Evolutionary conservation across 2,888 invertebrate species (phyloP), one percentile per base, ranked within the genome.

Genomic region (Chymomyza fuscimana): DNA sequence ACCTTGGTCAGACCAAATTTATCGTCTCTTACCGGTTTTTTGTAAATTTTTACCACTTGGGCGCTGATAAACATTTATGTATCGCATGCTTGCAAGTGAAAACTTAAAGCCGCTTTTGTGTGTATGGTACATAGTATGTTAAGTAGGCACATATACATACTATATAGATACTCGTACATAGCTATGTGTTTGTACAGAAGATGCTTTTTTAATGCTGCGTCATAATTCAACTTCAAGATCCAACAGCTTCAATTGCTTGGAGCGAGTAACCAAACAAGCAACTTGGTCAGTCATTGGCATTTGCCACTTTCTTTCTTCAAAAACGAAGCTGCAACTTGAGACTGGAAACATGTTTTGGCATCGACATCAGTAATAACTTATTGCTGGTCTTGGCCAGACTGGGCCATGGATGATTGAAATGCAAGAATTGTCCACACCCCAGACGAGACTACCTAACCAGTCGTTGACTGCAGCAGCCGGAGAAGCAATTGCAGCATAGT

Each of bases 341-440:
- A 40, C 65, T 51, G 65, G 63, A 54, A 65, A 63, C 69, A 29
- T 63, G 63, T 59, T 54, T 65, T 16, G 54, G 58, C 58, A 25
- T 32, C 32, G 36, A 15, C 7, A n/a, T 15, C 36, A 29, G 58
- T 10, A 5, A 25, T 5, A 25, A 25, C 15, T 54, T 54, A 60
- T 60, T 29, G n/a, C n/a, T 60, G 22, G 10, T 58, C 29, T 9
- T 25, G 22, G 58, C 29, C 22, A 58, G 58, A 54, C 16, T 54
- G 16, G 54, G 16, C 54, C 16, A 54, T 1, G 3, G 54, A 19
- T 22, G 54, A 54, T 16, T 58, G 58, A 58, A 58, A 58, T 29
- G 22, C 40, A 12, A 46, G 40, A 46, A 46, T 25, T 63, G 63
- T 46, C 29, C 64, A 32, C 64, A 64, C 54, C 54, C 16, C 25